A percentile compares a stretch with the other conserved stretches of the same genome.
These are phyloP conservation scores for Trisateles emortualis DNA, from an alignment of 2,888 invertebrate species.

Conservation along the genomic window DNA sequence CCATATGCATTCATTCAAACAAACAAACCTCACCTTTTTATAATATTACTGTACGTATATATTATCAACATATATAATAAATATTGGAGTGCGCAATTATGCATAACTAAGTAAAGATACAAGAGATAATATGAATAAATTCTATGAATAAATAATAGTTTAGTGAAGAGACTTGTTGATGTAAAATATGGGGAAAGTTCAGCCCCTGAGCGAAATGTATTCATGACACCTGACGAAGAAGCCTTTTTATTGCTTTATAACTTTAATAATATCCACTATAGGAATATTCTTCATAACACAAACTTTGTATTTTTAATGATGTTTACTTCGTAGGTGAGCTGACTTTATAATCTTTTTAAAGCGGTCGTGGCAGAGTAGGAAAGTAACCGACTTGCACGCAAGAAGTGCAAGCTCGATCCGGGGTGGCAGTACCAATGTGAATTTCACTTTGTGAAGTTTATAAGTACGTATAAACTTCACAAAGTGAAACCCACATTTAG, in stretches of 20 bases:
- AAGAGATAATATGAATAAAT: slow-evolving; percentile 37
- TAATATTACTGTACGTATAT: too few relatives aligned
- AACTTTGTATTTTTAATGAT: not conserved
- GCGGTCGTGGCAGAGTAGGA: too few relatives aligned
- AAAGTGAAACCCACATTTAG: too few relatives aligned
- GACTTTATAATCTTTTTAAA: too few relatives aligned
- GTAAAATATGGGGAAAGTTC: slow-evolving; percentile 43
- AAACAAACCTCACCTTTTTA: too few relatives aligned
- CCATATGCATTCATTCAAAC: too few relatives aligned
- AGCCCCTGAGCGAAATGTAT: slow-evolving; percentile 8
- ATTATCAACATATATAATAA: not conserved
- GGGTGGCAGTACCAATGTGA: too few relatives aligned
- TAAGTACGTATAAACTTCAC: too few relatives aligned
- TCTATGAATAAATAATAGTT: slow-evolving; percentile 45
- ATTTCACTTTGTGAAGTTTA: too few relatives aligned
- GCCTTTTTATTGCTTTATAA: slow-evolving; percentile 17
- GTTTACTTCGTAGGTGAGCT: too few relatives aligned
- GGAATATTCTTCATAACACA: not conserved
- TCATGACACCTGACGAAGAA: slow-evolving; percentile 16
- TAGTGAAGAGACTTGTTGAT: slow-evolving; percentile 42
- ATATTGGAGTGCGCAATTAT: not conserved
- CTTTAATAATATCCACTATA: slow-evolving; percentile 18
- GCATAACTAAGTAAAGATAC: not conserved
- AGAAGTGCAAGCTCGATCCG: too few relatives aligned
- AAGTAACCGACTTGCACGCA: too few relatives aligned